A percentile compares a stretch with the other conserved stretches of the same genome.
phyloP scores from a whole-genome alignment of 2,113 vertebrate species.

The Coracopsis vasa region DNA sequence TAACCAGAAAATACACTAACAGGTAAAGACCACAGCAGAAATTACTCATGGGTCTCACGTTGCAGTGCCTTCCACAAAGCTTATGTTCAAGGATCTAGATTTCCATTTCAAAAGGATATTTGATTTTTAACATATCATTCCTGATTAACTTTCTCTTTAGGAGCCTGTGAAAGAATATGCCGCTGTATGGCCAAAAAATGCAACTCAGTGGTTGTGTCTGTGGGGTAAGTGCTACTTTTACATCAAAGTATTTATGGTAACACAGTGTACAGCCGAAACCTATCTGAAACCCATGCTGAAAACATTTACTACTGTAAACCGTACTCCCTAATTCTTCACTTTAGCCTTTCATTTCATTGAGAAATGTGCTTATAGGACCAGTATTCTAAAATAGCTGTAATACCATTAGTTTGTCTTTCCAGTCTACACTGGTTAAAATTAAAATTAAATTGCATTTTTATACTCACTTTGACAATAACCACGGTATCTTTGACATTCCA shows the following conservation, averaged over 20 bases:
- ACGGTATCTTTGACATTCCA: not conserved
- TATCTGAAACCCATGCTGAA: not conserved
- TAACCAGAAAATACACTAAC: not conserved
- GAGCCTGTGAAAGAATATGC: slow-evolving; percentile 23
- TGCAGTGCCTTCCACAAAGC: not conserved
- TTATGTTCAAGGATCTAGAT: not conserved
- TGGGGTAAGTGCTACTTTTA: slow-evolving; percentile 28
- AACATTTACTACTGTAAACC: not conserved
- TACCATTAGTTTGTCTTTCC: not conserved
- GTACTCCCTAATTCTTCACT: not conserved
- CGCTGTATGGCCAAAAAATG: slow-evolving; percentile 30
- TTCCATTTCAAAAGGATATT: not conserved
- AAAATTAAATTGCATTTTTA: not conserved
- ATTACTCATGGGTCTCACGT: accelerated
- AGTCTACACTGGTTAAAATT: not conserved
- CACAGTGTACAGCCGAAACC: not conserved
- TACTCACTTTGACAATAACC: not conserved
- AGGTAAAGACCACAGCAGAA: not conserved
- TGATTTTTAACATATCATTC: not conserved
- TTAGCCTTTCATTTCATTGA: not conserved
- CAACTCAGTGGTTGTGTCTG: not conserved
- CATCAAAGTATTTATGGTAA: not conserved
- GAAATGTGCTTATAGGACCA: not conserved
- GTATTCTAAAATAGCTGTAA: not conserved
- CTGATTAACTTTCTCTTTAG: slow-evolving; percentile 32